Evolutionary conservation across 2,888 invertebrate species (phyloP).

Genomic region (Punctoribates punctum): DNA sequence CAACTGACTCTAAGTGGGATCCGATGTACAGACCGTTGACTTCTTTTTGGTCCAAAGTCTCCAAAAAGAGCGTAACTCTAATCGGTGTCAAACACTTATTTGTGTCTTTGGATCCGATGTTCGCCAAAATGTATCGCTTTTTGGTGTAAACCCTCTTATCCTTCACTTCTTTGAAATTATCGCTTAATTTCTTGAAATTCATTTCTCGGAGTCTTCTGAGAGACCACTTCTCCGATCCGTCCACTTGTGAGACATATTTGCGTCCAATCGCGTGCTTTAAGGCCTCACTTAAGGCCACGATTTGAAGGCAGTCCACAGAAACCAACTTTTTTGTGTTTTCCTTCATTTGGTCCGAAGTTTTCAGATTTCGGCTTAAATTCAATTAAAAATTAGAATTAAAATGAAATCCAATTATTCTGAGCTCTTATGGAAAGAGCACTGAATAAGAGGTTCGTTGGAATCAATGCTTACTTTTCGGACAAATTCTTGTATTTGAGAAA

Average conservation of each 20-base stretch:
- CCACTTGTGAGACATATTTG: not conserved
- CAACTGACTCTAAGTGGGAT: conserved; percentile 3
- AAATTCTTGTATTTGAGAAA: conserved; percentile 18
- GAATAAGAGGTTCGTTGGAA: not conserved
- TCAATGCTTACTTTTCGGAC: not conserved
- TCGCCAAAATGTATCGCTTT: not conserved
- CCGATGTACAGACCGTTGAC: not conserved
- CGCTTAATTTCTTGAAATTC: not conserved
- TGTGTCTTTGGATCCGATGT: not conserved
- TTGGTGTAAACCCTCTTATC: no score
- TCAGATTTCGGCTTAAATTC: not conserved
- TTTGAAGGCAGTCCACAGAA: not conserved
- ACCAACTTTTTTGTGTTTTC: not conserved
- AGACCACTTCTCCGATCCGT: not conserved
- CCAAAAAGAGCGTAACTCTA: not conserved
- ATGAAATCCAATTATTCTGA: not conserved
- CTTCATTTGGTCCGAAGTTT: not conserved
- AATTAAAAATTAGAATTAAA: not conserved
- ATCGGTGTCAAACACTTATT: not conserved
- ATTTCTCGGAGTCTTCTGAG: no score
- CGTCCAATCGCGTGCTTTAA: not conserved
- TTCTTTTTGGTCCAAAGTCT: not conserved
- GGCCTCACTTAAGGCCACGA: not conserved
- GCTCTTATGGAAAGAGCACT: not conserved
- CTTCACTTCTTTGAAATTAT: no score